These are phyloP conservation scores for Staurois parvus DNA, from an alignment of 2,797 vertebrate genomes.

Conservation along the genomic window DNA sequence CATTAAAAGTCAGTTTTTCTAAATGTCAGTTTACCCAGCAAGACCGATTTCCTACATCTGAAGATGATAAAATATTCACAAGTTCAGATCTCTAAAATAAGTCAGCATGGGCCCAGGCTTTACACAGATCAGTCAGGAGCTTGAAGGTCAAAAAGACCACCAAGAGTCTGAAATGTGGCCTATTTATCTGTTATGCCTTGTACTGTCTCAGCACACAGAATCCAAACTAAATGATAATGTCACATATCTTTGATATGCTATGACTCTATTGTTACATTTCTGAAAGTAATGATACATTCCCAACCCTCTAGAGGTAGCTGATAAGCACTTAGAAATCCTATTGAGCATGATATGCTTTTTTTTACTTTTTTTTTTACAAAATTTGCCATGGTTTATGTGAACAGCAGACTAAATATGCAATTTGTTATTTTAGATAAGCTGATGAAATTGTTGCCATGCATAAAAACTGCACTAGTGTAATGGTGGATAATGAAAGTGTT, in stretches of 20 bases:
- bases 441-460: background rate
- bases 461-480: too few species aligned
- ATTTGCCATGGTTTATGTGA: background rate
- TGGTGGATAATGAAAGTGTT: too few species aligned
- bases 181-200: slow-evolving; percentile 1
- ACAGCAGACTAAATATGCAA: background rate
- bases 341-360: background rate
- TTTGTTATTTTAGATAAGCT: background rate
- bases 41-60: background rate
- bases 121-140: slow-evolving; percentile 17
- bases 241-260: slow-evolving; percentile 1
- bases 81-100: slow-evolving; percentile 24
- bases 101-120: slow-evolving; percentile 1
- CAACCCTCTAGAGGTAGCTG: background rate
- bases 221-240: slow-evolving; percentile 16
- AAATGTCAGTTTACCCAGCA: slow-evolving; percentile 38
- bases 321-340: background rate
- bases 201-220: slow-evolving; percentile 15
- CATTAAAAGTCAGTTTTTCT: background rate
- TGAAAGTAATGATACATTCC: slow-evolving; percentile 8
- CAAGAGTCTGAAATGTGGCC: background rate
- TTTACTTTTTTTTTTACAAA: background rate
- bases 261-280: background rate
- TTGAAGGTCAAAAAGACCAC: slow-evolving; percentile 36
- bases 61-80: slow-evolving; percentile 52